Conservation (phyloP, 2,888 invertebrate species). For the Machimus atricapillus region DNA sequence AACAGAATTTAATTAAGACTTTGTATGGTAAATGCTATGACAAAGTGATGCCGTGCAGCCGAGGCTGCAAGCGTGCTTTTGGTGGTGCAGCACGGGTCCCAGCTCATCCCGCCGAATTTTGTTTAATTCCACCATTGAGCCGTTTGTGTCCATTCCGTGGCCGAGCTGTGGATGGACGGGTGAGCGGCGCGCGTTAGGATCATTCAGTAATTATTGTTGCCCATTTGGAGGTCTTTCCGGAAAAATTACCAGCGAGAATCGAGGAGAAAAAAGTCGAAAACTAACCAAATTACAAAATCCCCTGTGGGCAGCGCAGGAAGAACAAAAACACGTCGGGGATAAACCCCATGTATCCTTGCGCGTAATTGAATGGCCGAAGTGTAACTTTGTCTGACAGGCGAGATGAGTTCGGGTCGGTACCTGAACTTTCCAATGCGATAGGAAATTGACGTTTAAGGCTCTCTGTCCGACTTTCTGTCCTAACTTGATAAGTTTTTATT, state of each 20-base stretch:
- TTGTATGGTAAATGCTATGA: slow-evolving; percentile 17
- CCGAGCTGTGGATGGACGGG: not conserved
- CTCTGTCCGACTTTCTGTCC: not conserved
- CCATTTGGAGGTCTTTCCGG: not conserved
- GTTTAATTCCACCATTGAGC: not conserved
- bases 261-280: slow-evolving; percentile 23
- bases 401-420: not conserved
- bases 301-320: not conserved
- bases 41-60: not conserved
- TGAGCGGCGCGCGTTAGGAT: not conserved
- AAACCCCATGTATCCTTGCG: not conserved
- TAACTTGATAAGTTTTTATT: not conserved
- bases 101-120: not conserved
- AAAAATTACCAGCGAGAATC: slow-evolving; percentile 17
- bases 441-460: slow-evolving; percentile 20
- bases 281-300: slow-evolving; percentile 34
- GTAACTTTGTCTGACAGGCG: not conserved
- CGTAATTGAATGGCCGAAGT: slow-evolving; percentile 4
- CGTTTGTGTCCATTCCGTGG: not conserved
- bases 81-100: not conserved
- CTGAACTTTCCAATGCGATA: not conserved
- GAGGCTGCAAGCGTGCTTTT: not conserved
- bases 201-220: slow-evolving; percentile 12
- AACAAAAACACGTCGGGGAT: not conserved
- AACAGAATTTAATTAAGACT: slow-evolving; percentile 34